Base-by-base conservation (phyloP, 92 coral and sea anemone species). In the Palythoa grandis region DNA sequence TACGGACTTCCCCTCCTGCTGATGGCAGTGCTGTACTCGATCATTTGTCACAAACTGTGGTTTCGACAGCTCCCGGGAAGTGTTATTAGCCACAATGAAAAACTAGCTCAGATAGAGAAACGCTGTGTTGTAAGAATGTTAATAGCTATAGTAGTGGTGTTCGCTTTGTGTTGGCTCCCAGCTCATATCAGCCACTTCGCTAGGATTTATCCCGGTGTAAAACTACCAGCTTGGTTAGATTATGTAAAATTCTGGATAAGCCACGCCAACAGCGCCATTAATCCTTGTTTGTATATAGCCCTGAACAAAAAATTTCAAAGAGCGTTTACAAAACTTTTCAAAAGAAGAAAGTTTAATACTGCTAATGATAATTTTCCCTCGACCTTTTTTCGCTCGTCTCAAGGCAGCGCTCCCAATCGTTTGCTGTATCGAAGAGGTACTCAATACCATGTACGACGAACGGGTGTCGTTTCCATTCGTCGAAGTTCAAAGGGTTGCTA, bases 161-260 rank as follows among this genome's bases (percentile, higher is more conserved):
- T 91, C 61, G 86, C 89, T 24, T 52, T 91, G 29, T 88, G 76
- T 71, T 91, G 93, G 93, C 72, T 91, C 8, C 92, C 93, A 48
- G 74, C 67, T 80, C 93, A 91, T 74, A 20, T 74, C 4, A 74
- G 22, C 22, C 79, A 74, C 11, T 74, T 43, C n/a, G 40, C 15
- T 74, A 1, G 8, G 17, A 74, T 56, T 23, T 52, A 8, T 48
- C 61, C 79, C 79, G 47, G 79, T 52, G 60, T 53, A 50, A 74
- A 11, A 22, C 2, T 50, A 50, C 79, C 79, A 47, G 20, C 9
- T 48, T 74, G 61, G 79, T 20, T 50, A 22, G 61, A 19, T 11
- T 50, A 47, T 52, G 79, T 74, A 3, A 74, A 50, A 43, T 74
- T n/a, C 61, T 74, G 79, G 79, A 16, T 52, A 22, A 74, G 79